Evolutionary conservation across 1,140 invertebrate genomes (phyloP), one percentile per base, ranked within the genome.

Genomic region (Drosophila azteca): DNA sequence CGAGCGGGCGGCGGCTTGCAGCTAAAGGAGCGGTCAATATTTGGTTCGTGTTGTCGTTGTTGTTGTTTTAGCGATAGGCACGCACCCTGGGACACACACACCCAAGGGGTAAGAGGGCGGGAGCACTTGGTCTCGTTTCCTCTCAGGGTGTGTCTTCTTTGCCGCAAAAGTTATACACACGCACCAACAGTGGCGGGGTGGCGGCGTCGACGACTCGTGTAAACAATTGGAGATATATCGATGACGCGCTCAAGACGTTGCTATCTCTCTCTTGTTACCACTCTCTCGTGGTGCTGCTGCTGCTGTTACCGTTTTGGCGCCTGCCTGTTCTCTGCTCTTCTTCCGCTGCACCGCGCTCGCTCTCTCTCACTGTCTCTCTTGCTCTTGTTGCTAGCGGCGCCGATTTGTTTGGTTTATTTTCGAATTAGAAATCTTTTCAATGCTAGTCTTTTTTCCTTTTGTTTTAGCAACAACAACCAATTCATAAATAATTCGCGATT

Each of bases 331-430:
- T 52, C 52, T 63, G 35, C 35, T 39, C 35, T 39, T 39, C 35
- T 39, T 39, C 35, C 35, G 11, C 35, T 39, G 35, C 35, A 39
- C 11, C 66, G 17, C 55, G 22, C 74, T 54, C 68, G 57, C 54
- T 22, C 48, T 46, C 58, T 61, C 31, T 13, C 11, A n/a, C 29
- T 58, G 48, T 35, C 22, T 60, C 43, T 65, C 53, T 11, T 17
- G n/a, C 61, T 78, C 71, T 83, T 82, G 79, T 82, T 82, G 79
- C 79, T 76, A 82, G 79, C 68, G 71, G 78, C 60, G 79, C 60
- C 70, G 77, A 81, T 87, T 84, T 84, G 81, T 84, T 84, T 84
- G 81, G 81, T 74, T 84, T 84, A 84, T 84, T 84, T 84, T 87
- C 59, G 70, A 63, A 65, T 63, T 44, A 48, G 54, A 60, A 70